Conservation (phyloP, 2,888 invertebrate genomes). For the Alcis repandata region DNA sequence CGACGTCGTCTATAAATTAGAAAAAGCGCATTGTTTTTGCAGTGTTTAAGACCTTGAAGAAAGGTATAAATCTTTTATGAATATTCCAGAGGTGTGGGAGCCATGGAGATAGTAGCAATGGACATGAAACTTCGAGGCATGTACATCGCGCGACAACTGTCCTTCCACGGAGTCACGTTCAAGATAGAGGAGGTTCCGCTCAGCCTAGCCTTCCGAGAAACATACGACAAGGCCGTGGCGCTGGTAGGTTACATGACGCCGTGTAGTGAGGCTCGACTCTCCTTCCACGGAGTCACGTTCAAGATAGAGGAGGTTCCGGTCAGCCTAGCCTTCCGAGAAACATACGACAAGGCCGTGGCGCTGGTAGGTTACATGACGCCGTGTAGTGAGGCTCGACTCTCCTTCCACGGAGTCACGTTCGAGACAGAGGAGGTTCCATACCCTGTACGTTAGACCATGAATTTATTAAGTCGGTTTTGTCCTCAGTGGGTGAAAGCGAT, state of each 20-base stretch:
- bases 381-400: constrained; percentile 83
- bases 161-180: constrained; percentile 99
- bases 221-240: constrained; percentile 97
- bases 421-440: constrained; percentile 98
- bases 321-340: constrained; percentile 93
- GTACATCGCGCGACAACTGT: constrained; percentile 99
- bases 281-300: constrained; percentile 99
- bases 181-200: constrained; percentile 98
- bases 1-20: too few relatives aligned
- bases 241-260: constrained; percentile 84
- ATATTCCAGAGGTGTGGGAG: constrained; percentile 94
- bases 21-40: too few relatives aligned
- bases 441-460: too few relatives aligned
- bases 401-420: constrained; percentile 99
- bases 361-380: constrained; percentile 82
- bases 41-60: too few relatives aligned
- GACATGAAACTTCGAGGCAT: constrained; percentile 99
- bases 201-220: constrained; percentile 93
- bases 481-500: constrained; percentile 97
- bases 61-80: background rate
- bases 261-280: constrained; percentile 85
- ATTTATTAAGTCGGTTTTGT: background rate
- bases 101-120: constrained; percentile 99
- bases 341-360: constrained; percentile 97
- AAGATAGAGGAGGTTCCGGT: constrained; percentile 98